Conservation (phyloP, 2,888 invertebrate genomes). For the Pogonocherus hispidulus region DNA sequence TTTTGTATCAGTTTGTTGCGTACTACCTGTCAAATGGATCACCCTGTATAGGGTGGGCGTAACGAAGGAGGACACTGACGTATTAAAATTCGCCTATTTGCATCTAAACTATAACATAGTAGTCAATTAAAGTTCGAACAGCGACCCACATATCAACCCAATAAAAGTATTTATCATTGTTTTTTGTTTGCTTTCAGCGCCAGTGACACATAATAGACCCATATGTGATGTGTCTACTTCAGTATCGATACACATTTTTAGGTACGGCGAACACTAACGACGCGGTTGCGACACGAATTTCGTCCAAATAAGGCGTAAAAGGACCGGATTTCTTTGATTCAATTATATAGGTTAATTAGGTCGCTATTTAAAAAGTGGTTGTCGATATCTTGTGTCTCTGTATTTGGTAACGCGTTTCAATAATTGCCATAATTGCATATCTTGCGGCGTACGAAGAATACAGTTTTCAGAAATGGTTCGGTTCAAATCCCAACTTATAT, state of each 20-base stretch:
- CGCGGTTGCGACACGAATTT: conserved; percentile 30
- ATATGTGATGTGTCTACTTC: conserved; percentile 9
- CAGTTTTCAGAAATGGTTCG: conserved; percentile 4
- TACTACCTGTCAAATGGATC: too few relatives aligned
- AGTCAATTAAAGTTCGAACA: background rate
- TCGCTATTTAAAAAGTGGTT: background rate
- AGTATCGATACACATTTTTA: conserved; percentile 9
- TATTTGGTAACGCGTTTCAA: conserved; percentile 48
- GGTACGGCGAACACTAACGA: background rate
- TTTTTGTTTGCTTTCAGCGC: background rate
- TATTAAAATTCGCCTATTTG: too few relatives aligned
- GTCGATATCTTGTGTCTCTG: conserved; percentile 41
- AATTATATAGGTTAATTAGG: conserved; percentile 53
- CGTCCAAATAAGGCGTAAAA: conserved; percentile 43
- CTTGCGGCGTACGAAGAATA: conserved; percentile 6
- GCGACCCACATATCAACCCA: background rate
- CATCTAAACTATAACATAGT: too few relatives aligned
- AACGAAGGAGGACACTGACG: too few relatives aligned
- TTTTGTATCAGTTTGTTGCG: too few relatives aligned
- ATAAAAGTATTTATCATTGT: background rate
- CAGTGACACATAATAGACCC: background rate
- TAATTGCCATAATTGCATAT: conserved; percentile 42
- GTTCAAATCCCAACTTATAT: background rate
- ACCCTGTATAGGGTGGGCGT: too few relatives aligned
- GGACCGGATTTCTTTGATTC: conserved; percentile 51